Base-by-base conservation (phyloP, 2,797 vertebrate genomes). In the Sebastes alutus region DNA sequence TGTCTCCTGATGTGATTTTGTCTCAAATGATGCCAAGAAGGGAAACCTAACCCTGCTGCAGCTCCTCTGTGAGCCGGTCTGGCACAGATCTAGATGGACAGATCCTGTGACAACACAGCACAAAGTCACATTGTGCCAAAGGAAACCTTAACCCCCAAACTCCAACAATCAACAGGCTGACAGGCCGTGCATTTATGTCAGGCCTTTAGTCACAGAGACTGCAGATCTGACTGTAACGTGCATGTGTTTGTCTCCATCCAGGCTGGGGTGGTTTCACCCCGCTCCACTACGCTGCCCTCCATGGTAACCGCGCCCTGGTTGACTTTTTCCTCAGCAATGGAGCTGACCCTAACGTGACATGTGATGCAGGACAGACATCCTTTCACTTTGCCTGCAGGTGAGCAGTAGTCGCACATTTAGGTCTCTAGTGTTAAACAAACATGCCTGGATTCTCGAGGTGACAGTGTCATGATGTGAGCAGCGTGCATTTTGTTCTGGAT, bases 221-320 rank as follows among this genome's bases (percentile, higher is more conserved):
- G 30, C 10, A 60, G 22, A 74, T 63, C 42, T 69, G 33, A 49
- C 7, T 69, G 6, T 88, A 25, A 80, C 83, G 46, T 78, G 42
- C 9, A 32, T 83, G 61, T 23, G 46, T 76, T 77, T 84, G 58
- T 71, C 30, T 78, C 69, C 58, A 46, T 83, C 58, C 72, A 97
- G 96, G 96, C 27, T 97, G 96, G 96, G 94, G 95, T 33, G 96
- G 96, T 42, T 96, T 96, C 86, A 95, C 93, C 13, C 94, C 96
- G 0, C 95, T 97, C 23, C 96, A 97, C 87, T 96, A 94, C 20
- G 94, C 96, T 18, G 94, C 96, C 30, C 93, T 96, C 22, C 94
- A 96, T 84, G 96, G 96, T 42, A 96, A 94, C 91, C 93, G 92
- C 3, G 68, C 82, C 4, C 75, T 97, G 83, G 91, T 94, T 1